phyloP scores from a whole-genome alignment of 2,797 vertebrate genomes.

The Sebastes umbrosus region DNA sequence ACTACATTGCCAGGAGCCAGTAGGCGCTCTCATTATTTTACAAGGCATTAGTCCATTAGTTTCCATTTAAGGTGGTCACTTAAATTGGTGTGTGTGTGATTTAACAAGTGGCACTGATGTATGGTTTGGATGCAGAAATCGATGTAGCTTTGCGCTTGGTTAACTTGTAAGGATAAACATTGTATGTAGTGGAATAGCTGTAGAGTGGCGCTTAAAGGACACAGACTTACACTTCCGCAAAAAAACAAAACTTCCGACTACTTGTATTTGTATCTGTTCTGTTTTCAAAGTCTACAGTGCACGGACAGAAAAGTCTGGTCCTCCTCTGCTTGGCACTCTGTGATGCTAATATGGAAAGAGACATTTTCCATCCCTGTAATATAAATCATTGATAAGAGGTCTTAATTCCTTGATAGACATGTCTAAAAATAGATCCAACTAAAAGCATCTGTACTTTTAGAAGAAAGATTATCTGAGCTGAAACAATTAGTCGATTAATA shows the following conservation, averaged over 20 bases:
- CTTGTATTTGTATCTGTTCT: not conserved
- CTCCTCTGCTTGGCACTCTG: not conserved
- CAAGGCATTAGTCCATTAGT: constrained; percentile 43
- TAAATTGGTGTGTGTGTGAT: not conserved
- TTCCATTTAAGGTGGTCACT: constrained; percentile 39
- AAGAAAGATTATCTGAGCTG: not conserved
- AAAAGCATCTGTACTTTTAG: not conserved
- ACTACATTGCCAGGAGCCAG: not conserved
- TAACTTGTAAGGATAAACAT: not conserved
- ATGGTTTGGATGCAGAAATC: constrained; percentile 22
- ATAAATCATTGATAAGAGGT: constrained; percentile 26
- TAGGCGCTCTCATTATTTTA: constrained; percentile 22
- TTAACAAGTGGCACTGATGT: constrained; percentile 37
- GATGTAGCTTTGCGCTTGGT: not conserved
- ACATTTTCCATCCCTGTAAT: not conserved
- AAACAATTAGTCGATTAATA: not conserved
- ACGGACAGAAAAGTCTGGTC: not conserved
- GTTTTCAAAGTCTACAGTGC: not conserved
- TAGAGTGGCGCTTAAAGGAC: not conserved
- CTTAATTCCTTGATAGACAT: not conserved
- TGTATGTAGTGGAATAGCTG: not conserved
- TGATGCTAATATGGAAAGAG: not conserved
- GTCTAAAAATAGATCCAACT: constrained; percentile 19
- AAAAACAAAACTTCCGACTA: not conserved
- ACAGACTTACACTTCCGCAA: not conserved